Conservation (phyloP, 2,888 invertebrate genomes). For the Seladonia tumulorum region DNA sequence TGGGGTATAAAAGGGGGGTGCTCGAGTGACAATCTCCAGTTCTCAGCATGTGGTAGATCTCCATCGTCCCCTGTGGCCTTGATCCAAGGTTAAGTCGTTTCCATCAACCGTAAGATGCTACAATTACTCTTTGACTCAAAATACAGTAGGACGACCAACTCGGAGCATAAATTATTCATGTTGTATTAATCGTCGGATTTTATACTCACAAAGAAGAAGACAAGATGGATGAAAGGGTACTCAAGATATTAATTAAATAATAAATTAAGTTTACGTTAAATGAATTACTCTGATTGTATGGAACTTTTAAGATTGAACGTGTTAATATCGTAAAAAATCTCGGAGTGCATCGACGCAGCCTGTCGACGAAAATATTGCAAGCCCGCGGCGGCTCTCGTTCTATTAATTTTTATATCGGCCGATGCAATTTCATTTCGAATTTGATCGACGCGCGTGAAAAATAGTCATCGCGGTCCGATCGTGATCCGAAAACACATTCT, state of each 20-base stretch:
- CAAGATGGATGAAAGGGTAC: not conserved
- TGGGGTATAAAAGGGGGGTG: no score
- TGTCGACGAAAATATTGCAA: not conserved
- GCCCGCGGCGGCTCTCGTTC: not conserved
- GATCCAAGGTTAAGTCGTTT: no score
- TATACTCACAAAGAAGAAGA: no score
- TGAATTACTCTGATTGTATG: not conserved
- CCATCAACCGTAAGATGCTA: no score
- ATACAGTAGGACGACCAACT: no score
- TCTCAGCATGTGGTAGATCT: no score
- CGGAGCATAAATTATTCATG: no score
- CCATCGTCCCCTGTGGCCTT: no score
- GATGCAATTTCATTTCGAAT: conserved; percentile 39
- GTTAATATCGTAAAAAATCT: not conserved
- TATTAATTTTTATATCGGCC: conserved; percentile 39
- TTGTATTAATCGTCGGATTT: no score
- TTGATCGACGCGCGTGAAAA: not conserved
- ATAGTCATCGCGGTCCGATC: conserved; percentile 2
- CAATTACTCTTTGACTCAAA: no score
- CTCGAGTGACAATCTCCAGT: no score
- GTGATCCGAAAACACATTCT: conserved; percentile 33
- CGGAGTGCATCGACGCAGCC: not conserved
- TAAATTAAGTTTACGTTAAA: no score
- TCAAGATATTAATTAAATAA: not conserved
- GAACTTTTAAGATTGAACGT: not conserved